Conservation (phyloP, 2,113 vertebrate genomes). For the Zingel zingel region DNA sequence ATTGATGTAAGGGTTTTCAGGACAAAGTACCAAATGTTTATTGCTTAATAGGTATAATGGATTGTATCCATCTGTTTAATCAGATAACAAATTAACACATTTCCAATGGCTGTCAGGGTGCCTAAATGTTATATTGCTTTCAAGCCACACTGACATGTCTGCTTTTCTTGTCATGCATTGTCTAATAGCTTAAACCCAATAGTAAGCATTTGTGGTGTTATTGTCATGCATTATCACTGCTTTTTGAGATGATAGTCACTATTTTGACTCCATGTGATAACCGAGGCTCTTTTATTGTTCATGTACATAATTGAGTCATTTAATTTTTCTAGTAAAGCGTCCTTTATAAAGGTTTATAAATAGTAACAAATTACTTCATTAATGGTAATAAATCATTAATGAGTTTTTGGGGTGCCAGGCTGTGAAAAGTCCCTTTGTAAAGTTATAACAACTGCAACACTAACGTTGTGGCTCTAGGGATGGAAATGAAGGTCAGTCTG, state of each 20-base stretch:
- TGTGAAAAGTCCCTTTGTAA: neutral
- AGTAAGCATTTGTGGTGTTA: slow-evolving; percentile 26
- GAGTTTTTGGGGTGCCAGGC: neutral
- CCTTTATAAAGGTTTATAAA: neutral
- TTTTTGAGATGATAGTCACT: slow-evolving; percentile 30
- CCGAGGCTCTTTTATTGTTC: neutral
- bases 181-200: slow-evolving; percentile 9
- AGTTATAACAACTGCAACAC: neutral
- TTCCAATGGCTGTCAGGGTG: slow-evolving; percentile 1
- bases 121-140: slow-evolving; percentile 15
- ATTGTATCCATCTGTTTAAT: slow-evolving; percentile 2
- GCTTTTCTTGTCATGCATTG: slow-evolving; percentile 11
- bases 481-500: neutral
- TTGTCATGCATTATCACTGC: slow-evolving; percentile 24
- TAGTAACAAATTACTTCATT: neutral
- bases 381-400: neutral
- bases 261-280: slow-evolving; percentile 18
- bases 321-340: slow-evolving; percentile 6
- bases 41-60: neutral
- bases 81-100: neutral
- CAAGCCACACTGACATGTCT: neutral
- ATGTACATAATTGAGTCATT: slow-evolving; percentile 43
- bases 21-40: slow-evolving; percentile 5
- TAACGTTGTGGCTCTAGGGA: neutral
- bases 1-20: neutral